Percentiles rank a stretch among this genome's conserved stretches.
phyloP scores from a whole-genome alignment of 2,113 vertebrate species.

The Neofelis nebulosa region DNA sequence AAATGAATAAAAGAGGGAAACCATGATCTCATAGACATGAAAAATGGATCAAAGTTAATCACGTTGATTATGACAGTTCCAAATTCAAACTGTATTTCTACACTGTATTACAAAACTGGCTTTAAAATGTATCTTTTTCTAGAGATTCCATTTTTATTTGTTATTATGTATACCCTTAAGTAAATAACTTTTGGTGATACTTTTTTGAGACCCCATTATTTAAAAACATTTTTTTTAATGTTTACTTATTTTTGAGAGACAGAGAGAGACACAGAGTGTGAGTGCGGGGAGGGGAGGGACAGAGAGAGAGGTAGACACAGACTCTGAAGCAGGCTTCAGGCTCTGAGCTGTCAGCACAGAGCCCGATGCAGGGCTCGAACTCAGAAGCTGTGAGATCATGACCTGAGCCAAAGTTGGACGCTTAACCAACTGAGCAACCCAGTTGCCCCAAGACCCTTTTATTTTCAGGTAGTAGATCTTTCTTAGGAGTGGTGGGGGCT shows the following conservation, averaged over 20 bases:
- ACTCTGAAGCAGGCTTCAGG: too few relatives aligned
- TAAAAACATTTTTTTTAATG: too few relatives aligned
- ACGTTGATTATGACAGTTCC: neutral
- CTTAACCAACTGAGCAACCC: too few relatives aligned
- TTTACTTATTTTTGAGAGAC: too few relatives aligned
- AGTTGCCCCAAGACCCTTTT: neutral
- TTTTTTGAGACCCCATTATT: neutral
- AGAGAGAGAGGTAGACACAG: too few relatives aligned
- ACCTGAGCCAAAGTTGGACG: too few relatives aligned
- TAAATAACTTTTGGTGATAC: neutral
- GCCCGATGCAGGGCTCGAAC: too few relatives aligned
- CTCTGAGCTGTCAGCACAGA: too few relatives aligned
- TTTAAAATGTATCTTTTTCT: conserved; percentile 42
- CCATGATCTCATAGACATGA: neutral
- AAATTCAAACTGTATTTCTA: neutral
- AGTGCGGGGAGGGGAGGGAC: too few relatives aligned
- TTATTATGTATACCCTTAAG: neutral
- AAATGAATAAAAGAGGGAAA: conserved; percentile 37
- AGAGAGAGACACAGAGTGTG: too few relatives aligned
- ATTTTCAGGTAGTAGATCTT: neutral
- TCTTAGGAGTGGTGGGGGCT: neutral
- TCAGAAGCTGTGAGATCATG: too few relatives aligned
- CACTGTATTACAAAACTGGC: neutral
- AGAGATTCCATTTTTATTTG: neutral
- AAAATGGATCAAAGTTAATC: neutral